Percentiles rank a stretch among this genome's conserved stretches.
Conservation (phyloP, 2,797 vertebrate genomes). For the Mormyrus proboscirostris region DNA sequence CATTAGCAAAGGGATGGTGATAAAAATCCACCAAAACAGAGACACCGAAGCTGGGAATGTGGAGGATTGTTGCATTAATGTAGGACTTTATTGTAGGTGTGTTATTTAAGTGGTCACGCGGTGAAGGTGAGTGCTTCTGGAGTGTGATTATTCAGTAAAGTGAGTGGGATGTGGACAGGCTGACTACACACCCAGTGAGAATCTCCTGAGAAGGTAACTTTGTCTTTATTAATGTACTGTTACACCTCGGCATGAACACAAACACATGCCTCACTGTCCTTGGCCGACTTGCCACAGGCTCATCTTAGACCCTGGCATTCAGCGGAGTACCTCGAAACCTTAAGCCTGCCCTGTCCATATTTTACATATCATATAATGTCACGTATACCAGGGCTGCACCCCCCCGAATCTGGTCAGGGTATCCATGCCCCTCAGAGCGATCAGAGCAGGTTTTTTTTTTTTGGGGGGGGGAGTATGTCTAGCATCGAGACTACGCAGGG, state of each 20-base stretch:
- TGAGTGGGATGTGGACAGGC: neutral
- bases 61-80: neutral
- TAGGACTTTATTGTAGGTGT: neutral
- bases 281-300: neutral
- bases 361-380: neutral
- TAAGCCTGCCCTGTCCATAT: neutral
- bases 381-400: neutral
- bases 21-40: neutral
- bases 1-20: neutral
- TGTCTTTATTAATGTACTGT: neutral
- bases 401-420: neutral
- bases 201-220: neutral
- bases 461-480: neutral
- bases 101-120: neutral
- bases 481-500: neutral
- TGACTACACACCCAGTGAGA: neutral
- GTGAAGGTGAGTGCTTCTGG: neutral
- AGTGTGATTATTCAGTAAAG: neutral
- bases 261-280: neutral
- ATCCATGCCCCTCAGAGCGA: neutral
- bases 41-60: neutral
- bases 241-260: neutral
- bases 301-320: neutral
- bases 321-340: neutral
- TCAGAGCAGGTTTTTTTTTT: neutral